Conservation (phyloP, 2,797 vertebrate species). For the Leuciscus waleckii region DNA sequence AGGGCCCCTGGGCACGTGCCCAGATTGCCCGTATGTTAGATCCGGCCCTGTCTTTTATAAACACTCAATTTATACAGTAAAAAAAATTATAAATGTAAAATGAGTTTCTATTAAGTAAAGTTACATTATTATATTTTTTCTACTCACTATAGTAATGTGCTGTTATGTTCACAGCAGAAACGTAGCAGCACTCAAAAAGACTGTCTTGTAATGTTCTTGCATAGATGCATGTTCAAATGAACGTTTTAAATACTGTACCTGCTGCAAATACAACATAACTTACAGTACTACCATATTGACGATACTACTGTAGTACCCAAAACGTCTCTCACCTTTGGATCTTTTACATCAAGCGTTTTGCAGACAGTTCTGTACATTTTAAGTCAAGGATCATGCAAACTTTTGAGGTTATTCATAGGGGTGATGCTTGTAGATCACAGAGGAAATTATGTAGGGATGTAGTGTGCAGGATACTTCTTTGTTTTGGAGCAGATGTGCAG, state of each 20-base stretch:
- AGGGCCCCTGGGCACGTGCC: no score
- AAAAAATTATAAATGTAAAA: no score
- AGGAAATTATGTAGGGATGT: background rate
- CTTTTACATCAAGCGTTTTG: conserved; percentile 87
- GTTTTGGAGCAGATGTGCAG: conserved; percentile 91
- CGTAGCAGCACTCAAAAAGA: background rate
- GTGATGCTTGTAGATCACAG: background rate
- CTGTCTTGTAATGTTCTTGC: background rate
- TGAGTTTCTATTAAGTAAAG: background rate
- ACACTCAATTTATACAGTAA: background rate
- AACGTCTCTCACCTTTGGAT: conserved; percentile 85
- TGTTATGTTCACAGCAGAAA: background rate
- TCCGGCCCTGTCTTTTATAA: no score
- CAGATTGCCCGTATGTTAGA: no score
- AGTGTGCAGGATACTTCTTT: conserved; percentile 90
- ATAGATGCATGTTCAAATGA: background rate
- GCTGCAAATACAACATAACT: background rate
- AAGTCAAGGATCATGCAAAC: conserved; percentile 77
- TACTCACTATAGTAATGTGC: no score
- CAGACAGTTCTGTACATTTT: conserved; percentile 82
- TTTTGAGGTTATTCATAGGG: background rate
- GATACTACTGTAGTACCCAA: background rate
- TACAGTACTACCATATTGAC: background rate
- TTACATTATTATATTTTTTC: background rate
- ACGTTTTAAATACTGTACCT: background rate